Conservation (phyloP, 2,888 invertebrate genomes). For the Phlogophora meticulosa region DNA sequence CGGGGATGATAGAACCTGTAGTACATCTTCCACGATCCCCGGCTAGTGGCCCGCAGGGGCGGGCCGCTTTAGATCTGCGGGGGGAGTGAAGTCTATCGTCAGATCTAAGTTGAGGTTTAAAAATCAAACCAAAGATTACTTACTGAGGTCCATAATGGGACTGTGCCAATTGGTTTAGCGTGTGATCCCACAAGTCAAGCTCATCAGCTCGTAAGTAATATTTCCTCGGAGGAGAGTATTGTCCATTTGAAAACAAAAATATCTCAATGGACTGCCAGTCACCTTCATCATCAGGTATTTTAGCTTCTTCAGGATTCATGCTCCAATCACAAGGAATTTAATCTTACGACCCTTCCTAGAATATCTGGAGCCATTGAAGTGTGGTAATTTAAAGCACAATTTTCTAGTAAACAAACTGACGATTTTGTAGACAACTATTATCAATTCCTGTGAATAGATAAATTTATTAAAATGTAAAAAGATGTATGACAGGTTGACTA, state of each 20-base stretch:
- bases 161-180: constrained; percentile 76
- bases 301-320: constrained; percentile 61
- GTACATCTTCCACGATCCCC: no score
- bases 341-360: not conserved
- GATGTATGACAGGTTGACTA: constrained; percentile 16
- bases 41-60: no score
- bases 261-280: constrained; percentile 79
- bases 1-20: no score
- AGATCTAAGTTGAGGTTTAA: not conserved
- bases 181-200: constrained; percentile 77
- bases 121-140: constrained; percentile 36
- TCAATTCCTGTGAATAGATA: not conserved
- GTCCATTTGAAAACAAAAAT: constrained; percentile 82
- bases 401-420: constrained; percentile 26
- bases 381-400: not conserved
- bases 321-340: not conserved
- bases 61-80: no score
- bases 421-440: constrained; percentile 23
- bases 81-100: no score
- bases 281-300: constrained; percentile 59
- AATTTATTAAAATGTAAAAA: constrained; percentile 17
- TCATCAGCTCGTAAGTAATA: constrained; percentile 78
- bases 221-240: constrained; percentile 83
- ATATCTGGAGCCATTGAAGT: constrained; percentile 18
- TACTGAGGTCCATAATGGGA: constrained; percentile 80